Conservation (phyloP, 2,797 vertebrate species). For the Sardinella longiceps region DNA sequence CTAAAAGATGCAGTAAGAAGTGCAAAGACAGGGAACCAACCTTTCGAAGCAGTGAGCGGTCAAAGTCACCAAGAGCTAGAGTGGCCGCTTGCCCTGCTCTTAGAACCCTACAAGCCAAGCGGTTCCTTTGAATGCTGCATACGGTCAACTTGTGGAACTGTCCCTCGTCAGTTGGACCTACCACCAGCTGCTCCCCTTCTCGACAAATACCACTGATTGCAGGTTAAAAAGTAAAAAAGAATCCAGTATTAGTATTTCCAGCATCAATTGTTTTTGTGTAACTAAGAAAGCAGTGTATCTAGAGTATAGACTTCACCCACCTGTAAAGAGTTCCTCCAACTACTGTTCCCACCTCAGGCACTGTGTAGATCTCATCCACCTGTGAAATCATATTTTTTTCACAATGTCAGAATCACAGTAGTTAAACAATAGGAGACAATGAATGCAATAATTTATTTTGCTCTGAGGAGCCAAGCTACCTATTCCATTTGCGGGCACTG, state of each 20-base stretch:
- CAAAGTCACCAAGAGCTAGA: slow-evolving; percentile 88
- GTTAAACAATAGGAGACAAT: not conserved
- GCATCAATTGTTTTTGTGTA: not conserved
- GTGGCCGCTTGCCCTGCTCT: slow-evolving; percentile 96
- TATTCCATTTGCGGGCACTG: no score
- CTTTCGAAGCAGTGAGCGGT: slow-evolving; percentile 93
- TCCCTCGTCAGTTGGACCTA: slow-evolving; percentile 91
- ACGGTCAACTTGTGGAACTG: slow-evolving; percentile 88
- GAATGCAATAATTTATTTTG: no score
- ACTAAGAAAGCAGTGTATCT: not conserved
- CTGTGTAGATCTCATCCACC: slow-evolving; percentile 99
- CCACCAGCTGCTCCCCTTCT: slow-evolving; percentile 92
- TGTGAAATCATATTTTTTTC: slow-evolving; percentile 54
- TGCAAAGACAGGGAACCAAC: slow-evolving; percentile 62
- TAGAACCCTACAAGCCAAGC: slow-evolving; percentile 91
- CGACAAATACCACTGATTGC: slow-evolving; percentile 90
- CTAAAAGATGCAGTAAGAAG: not conserved
- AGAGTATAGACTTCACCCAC: slow-evolving; percentile 61
- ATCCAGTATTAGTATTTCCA: not conserved
- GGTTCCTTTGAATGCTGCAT: slow-evolving; percentile 96
- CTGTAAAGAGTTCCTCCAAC: slow-evolving; percentile 97
- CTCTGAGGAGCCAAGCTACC: no score
- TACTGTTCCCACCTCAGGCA: slow-evolving; percentile 97
- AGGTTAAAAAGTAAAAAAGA: not conserved
- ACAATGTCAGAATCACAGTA: not conserved